These are phyloP conservation scores for Temnothorax longispinosus DNA, from an alignment of 1,140 invertebrate species.

Conservation along the genomic window DNA sequence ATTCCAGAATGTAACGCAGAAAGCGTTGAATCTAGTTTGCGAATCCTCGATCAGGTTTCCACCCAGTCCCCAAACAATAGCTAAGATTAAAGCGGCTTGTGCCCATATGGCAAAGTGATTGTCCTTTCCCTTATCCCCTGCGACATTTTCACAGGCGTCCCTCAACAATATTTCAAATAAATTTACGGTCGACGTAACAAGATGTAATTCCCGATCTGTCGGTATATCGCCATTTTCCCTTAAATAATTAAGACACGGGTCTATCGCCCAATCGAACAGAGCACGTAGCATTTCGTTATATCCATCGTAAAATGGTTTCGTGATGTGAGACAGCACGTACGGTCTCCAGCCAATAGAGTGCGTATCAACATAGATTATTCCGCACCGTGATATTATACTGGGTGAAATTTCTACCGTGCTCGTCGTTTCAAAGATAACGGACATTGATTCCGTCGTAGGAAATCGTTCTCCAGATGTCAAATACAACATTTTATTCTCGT, in stretches of 20 bases:
- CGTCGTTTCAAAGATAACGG: conserved; percentile 90
- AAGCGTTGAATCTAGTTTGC: conserved; percentile 87
- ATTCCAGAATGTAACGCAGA: conserved; percentile 84
- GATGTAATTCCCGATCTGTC: conserved; percentile 85
- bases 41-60: conserved; percentile 86
- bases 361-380: conserved; percentile 89
- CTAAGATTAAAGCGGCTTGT: conserved; percentile 87
- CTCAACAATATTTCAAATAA: conserved; percentile 87
- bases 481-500: conserved; percentile 88
- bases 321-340: conserved; percentile 81
- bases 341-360: conserved; percentile 82
- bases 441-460: conserved; percentile 85
- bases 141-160: conserved; percentile 79
- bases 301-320: conserved; percentile 62
- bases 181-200: conserved; percentile 84
- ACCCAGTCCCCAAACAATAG: conserved; percentile 88
- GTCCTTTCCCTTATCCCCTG: conserved; percentile 75
- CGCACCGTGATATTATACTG: conserved; percentile 89
- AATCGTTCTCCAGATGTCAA: conserved; percentile 88
- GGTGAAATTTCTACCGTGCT: conserved; percentile 88
- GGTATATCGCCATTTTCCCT: conserved; percentile 83
- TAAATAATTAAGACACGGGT: conserved; percentile 84
- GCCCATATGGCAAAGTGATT: conserved; percentile 84
- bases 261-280: conserved; percentile 88
- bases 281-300: conserved; percentile 68